Evolutionary conservation across 2,888 invertebrate genomes (phyloP), one percentile per base, ranked within the genome.

Genomic region (Polyommatus iphigenia): DNA sequence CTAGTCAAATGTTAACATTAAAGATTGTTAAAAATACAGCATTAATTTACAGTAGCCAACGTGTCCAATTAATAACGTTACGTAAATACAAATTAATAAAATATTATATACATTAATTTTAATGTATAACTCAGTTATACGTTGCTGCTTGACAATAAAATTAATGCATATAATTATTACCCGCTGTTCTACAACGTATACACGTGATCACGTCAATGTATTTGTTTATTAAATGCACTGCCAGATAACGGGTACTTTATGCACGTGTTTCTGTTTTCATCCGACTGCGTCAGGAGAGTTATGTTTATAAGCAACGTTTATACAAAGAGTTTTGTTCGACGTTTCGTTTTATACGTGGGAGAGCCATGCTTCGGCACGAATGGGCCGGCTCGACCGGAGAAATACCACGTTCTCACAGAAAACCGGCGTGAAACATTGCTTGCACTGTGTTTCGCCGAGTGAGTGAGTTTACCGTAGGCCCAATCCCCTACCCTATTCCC

Each of bases 141-240:
- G 62, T 24, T 24, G 29, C 29, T 3, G 73, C 46, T 24, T 46
- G 73, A 73, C 73, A 73, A 73, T 73, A 73, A 72, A 72, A 77
- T 77, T 54, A 36, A 72, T 77, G 77, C 50, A 72, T 77, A 57
- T 77, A 77, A 77, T 77, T 77, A 77, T 54, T 50, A 72, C 77
- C 77, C 77, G 77, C 71, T 77, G 71, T 71, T 77, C n/a, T 36
- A 71, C 73, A 72, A 2, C 20, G 24, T 77, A 32, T 32, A 54
- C 41, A 50, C 41, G 29, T 77, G 20, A 20, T 54, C 46, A 73
- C 13, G 73, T 46, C 73, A 20, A 73, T 46, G 73, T 20, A 73
- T 73, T 24, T 73, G 73, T 73, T 41, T 73, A 73, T 46, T 73
- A 73, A 73, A 73, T 73, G 73, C 46, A 73, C 20, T 50, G 73